These are phyloP conservation scores for Lophura nycthemera DNA, from an alignment of 2,113 vertebrate genomes.

Conservation along the genomic window DNA sequence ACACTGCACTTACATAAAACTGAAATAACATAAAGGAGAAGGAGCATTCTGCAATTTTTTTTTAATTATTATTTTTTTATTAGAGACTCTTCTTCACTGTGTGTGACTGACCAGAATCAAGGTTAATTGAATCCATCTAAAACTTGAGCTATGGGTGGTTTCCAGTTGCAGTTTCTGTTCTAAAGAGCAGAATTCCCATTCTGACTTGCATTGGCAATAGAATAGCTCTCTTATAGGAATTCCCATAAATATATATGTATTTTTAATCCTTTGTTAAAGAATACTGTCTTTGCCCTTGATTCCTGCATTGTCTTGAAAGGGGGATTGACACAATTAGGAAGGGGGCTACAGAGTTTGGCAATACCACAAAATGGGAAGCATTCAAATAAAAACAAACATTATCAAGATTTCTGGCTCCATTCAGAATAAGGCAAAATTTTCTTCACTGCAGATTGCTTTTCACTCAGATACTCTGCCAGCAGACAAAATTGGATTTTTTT, in stretches of 20 bases:
- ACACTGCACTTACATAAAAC: not conserved
- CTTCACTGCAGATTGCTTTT: conserved; percentile 62
- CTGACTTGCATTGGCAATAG: not conserved
- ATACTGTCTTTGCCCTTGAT: not conserved
- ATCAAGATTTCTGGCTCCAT: conserved; percentile 48
- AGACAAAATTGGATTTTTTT: conserved; percentile 57
- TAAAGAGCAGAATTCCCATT: not conserved
- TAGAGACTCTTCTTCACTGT: not conserved
- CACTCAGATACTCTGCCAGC: conserved; percentile 53
- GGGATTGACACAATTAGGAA: conserved; percentile 3
- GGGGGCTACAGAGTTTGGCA: not conserved
- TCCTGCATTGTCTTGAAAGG: conserved; percentile 36
- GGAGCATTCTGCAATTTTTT: not conserved
- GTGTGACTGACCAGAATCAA: not conserved
- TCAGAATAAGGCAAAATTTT: conserved; percentile 64
- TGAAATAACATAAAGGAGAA: not conserved
- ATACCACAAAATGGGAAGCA: not conserved
- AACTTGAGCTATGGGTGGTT: not conserved
- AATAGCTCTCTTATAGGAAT: not conserved
- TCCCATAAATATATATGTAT: not conserved
- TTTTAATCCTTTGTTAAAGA: not conserved
- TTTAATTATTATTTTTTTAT: not conserved
- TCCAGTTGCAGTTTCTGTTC: not conserved
- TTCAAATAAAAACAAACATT: conserved; percentile 37
- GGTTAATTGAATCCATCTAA: not conserved